Evolutionary conservation across 2,888 invertebrate species (phyloP).

Genomic region (Petrolisthes cinctipes): DNA sequence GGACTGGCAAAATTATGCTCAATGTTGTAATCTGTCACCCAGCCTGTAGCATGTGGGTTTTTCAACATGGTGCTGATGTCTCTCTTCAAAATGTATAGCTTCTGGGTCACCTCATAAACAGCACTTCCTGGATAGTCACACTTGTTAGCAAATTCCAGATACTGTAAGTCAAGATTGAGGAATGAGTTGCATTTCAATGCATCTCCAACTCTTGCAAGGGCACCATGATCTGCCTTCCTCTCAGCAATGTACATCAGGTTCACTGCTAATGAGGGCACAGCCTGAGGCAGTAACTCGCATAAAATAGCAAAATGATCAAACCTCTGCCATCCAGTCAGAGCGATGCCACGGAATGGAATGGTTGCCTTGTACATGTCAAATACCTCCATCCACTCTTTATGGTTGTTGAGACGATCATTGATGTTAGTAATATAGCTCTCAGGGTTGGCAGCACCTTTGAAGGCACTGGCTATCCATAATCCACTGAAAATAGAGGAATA

Average conservation of each 20-base stretch:
- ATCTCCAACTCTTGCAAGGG: slow-evolving; percentile 71
- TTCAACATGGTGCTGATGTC: slow-evolving; percentile 73
- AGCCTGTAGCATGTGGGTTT: slow-evolving; percentile 74
- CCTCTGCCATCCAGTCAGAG: slow-evolving; percentile 73
- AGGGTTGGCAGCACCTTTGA: slow-evolving; percentile 83
- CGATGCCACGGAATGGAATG: slow-evolving; percentile 73
- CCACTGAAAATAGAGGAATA: slow-evolving; percentile 78
- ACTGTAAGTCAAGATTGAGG: slow-evolving; percentile 74
- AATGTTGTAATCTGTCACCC: slow-evolving; percentile 81
- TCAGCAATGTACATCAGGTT: slow-evolving; percentile 69
- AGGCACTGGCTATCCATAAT: slow-evolving; percentile 82
- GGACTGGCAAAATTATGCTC: slow-evolving; percentile 75
- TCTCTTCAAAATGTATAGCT: slow-evolving; percentile 73
- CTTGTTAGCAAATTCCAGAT: slow-evolving; percentile 76
- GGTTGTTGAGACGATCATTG: slow-evolving; percentile 81
- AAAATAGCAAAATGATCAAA: slow-evolving; percentile 69
- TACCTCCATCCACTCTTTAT: slow-evolving; percentile 76
- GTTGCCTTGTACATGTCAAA: slow-evolving; percentile 76
- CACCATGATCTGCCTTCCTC: slow-evolving; percentile 71
- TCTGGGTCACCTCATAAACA: slow-evolving; percentile 72
- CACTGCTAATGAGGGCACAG: slow-evolving; percentile 68
- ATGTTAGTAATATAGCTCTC: slow-evolving; percentile 80
- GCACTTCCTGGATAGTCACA: slow-evolving; percentile 78
- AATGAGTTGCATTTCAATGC: slow-evolving; percentile 75
- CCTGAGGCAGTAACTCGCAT: slow-evolving; percentile 69